phyloP scores from a whole-genome alignment of 1,140 invertebrate species.

The Neuroterus valhalla region DNA sequence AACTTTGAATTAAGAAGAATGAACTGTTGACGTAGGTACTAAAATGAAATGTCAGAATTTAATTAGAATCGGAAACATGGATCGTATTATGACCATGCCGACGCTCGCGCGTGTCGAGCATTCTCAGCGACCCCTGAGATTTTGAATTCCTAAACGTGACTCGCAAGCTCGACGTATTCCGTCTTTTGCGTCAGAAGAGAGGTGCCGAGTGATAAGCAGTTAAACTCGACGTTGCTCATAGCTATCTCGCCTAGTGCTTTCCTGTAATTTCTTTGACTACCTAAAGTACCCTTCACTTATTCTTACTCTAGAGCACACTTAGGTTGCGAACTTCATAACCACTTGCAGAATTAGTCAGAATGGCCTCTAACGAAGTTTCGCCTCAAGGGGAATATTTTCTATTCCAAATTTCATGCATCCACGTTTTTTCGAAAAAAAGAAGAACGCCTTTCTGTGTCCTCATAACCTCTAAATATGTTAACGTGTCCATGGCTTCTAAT shows the following conservation, averaged over 20 bases:
- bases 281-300: constrained; percentile 27
- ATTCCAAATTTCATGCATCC: neutral
- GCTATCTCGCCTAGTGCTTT: constrained; percentile 27
- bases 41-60: constrained; percentile 11
- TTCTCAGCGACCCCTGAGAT: constrained; percentile 40
- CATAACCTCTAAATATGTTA: neutral
- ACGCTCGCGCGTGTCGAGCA: constrained; percentile 36
- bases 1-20: neutral
- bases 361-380: too few relatives aligned
- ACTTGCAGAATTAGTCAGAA: neutral
- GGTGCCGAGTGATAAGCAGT: constrained; percentile 29
- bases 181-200: constrained; percentile 17
- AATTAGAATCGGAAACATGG: constrained; percentile 26
- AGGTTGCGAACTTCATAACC: constrained; percentile 9
- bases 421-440: neutral
- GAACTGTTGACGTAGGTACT: neutral
- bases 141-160: constrained; percentile 43
- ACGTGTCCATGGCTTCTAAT: neutral
- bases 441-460: neutral
- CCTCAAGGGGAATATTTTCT: neutral
- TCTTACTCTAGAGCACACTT: neutral
- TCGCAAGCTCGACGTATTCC: constrained; percentile 43
- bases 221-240: constrained; percentile 21
- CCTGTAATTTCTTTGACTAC: constrained; percentile 29
- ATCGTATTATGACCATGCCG: constrained; percentile 17